Evolutionary conservation across 2,113 vertebrate genomes (phyloP).

Genomic region (Gila orcuttii): DNA sequence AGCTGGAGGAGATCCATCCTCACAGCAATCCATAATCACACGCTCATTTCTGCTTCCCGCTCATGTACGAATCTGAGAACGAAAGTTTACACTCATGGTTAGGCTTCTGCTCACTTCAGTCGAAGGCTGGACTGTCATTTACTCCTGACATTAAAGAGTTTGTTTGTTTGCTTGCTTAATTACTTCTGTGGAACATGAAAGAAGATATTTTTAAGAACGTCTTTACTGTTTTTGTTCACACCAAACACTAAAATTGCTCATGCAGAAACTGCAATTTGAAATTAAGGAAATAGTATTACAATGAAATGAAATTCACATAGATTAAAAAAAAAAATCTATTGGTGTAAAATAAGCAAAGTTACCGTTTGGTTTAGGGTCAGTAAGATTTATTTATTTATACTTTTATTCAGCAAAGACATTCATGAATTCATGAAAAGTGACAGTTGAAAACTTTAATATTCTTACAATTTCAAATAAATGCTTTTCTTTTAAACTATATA

Average conservation of each 20-base stretch:
- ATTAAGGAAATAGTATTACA: neutral
- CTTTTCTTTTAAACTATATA: neutral
- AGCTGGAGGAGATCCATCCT: constrained; percentile 34
- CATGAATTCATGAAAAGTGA: neutral
- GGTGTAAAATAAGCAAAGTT: neutral
- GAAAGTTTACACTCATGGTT: constrained; percentile 58
- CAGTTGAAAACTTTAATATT: neutral
- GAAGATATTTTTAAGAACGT: neutral
- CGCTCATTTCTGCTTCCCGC: constrained; percentile 48
- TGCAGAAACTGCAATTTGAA: neutral
- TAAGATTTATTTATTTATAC: neutral
- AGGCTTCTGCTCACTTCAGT: neutral
- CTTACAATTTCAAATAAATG: neutral
- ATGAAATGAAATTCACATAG: neutral
- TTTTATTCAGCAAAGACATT: neutral
- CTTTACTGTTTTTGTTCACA: neutral
- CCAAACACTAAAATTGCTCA: neutral
- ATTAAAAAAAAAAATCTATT: neutral
- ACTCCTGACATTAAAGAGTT: neutral
- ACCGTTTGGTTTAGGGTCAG: neutral
- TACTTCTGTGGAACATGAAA: neutral
- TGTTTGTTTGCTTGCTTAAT: neutral
- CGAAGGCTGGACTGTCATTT: constrained; percentile 28
- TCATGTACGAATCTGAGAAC: constrained; percentile 45
- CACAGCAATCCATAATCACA: constrained; percentile 59